A percentile compares a stretch with the other conserved stretches of the same genome.
These are phyloP conservation scores for Erpetoichthys calabaricus DNA, from an alignment of 2,797 vertebrate genomes.

Conservation along the genomic window DNA sequence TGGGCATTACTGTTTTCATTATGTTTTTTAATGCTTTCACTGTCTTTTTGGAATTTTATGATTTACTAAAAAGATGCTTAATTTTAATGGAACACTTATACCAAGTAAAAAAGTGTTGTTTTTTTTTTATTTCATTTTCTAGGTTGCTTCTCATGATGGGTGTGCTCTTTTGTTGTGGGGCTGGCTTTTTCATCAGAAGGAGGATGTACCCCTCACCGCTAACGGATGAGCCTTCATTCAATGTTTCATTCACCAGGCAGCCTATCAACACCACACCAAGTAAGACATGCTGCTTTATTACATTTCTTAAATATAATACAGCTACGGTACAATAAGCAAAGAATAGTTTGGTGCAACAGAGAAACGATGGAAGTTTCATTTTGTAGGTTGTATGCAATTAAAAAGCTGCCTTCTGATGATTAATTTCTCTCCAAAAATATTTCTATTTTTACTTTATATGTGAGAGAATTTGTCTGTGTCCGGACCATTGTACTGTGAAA, in stretches of 20 bases:
- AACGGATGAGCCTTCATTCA: conserved; percentile 80
- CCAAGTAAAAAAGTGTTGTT: not conserved
- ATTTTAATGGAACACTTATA: no score
- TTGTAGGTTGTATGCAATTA: no score
- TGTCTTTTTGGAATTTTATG: no score
- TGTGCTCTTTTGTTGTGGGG: conserved; percentile 85
- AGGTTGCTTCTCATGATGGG: conserved; percentile 97
- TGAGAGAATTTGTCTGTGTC: no score
- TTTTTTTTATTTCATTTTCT: conserved; percentile 15
- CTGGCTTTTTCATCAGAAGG: conserved; percentile 84
- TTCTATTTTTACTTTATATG: no score
- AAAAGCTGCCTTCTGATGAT: not conserved
- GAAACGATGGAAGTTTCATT: not conserved
- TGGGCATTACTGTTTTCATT: no score
- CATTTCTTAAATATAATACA: rapidly evolving
- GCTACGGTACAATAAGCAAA: no score
- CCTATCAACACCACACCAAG: conserved; percentile 60
- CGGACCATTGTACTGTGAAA: no score
- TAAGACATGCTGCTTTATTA: conserved; percentile 28
- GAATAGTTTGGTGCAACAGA: not conserved
- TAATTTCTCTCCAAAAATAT: not conserved
- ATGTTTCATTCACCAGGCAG: conserved; percentile 87
- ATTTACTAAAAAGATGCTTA: no score
- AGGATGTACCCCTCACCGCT: conserved; percentile 79
- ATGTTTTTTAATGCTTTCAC: no score